phyloP scores from a whole-genome alignment of 37 sponge, comb jelly and placozoan species.

The Mnemiopsis leidyi region DNA sequence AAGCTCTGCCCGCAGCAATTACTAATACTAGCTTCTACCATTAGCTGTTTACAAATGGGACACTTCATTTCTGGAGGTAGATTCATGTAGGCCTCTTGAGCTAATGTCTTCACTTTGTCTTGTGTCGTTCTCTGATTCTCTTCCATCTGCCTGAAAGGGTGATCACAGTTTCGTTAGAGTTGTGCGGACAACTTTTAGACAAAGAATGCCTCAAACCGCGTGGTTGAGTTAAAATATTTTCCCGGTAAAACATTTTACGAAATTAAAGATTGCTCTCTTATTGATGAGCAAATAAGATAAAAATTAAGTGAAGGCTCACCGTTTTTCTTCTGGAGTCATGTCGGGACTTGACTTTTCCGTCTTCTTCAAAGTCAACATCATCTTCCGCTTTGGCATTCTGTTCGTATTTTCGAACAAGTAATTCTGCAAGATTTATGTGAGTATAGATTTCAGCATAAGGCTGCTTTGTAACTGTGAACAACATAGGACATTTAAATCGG shows the following conservation, averaged over 20 bases:
- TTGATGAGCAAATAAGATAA: neutral
- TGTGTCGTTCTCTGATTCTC: slow-evolving; percentile 15
- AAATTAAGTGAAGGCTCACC: neutral
- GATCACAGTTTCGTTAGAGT: too few species aligned
- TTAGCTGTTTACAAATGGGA: slow-evolving; percentile 77
- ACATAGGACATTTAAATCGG: too few species aligned
- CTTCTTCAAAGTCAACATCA: slow-evolving; percentile 23
- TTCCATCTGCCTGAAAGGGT: slow-evolving; percentile 38
- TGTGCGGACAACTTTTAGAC: too few species aligned
- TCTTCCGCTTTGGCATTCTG: neutral
- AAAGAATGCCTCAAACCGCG: too few species aligned
- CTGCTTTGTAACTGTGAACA: too few species aligned
- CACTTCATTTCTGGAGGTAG: slow-evolving; percentile 87
- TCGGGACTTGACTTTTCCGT: neutral
- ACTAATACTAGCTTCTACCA: slow-evolving; percentile 87
- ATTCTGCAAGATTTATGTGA: neutral
- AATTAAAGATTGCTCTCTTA: too few species aligned
- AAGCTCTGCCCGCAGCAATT: slow-evolving; percentile 91
- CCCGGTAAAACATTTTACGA: too few species aligned
- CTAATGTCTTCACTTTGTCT: slow-evolving; percentile 38
- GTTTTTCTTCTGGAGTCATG: slow-evolving; percentile 14
- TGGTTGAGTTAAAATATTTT: too few species aligned
- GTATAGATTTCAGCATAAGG: too few species aligned
- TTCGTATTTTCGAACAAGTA: neutral
- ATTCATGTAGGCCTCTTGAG: neutral